Evolutionary conservation across 2,888 invertebrate species (phyloP), one percentile per base, ranked within the genome.

Genomic region (Calameuta pallipes): DNA sequence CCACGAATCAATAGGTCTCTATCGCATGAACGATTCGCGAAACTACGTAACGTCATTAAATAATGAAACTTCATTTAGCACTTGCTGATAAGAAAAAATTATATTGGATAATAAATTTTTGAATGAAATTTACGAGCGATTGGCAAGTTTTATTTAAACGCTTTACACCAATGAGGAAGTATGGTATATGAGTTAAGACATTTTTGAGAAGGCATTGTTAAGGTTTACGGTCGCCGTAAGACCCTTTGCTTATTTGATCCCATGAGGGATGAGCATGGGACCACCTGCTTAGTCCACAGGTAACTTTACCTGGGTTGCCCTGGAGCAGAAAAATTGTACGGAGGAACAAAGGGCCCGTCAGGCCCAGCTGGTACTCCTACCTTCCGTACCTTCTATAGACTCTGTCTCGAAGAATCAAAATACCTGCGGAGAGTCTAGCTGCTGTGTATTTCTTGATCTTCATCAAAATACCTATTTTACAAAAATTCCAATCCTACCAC

Each of bases 241-340:
- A 9, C 56, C 56, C 56, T 56, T 56, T 23, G 6, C 56, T 56
- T 56, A 23, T 56, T 56, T 56, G 56, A 56, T 56, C 56, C 56
- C 56, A 23, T 9, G 23, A 56, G 56, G 23, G 56, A 56, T 23
- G 56, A 74, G 36, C 30, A 34, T 6, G 68, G 78, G 78, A 78
- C 79, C 79, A 79, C 79, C 79, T 79, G 79, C 79, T 75, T 74
- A 76, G 79, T 73, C 11, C 76, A 76, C 78, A 78, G 76, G 79
- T 79, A 79, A 79, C 79, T 79, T 77, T 79, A 79, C 79, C 79
- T 79, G 79, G 34, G 73, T 33, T n/a, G 74, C 74, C 30, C 11
- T 68, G 74, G 69, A 74, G 74, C 76, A 77, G 74, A 13, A 30
- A 35, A 74, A 36, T 69, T 73, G 37, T 79, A 70, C 68, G 41